These are phyloP conservation scores for Cactoblastis cactorum DNA, from an alignment of 2,888 invertebrate species.

Conservation along the genomic window DNA sequence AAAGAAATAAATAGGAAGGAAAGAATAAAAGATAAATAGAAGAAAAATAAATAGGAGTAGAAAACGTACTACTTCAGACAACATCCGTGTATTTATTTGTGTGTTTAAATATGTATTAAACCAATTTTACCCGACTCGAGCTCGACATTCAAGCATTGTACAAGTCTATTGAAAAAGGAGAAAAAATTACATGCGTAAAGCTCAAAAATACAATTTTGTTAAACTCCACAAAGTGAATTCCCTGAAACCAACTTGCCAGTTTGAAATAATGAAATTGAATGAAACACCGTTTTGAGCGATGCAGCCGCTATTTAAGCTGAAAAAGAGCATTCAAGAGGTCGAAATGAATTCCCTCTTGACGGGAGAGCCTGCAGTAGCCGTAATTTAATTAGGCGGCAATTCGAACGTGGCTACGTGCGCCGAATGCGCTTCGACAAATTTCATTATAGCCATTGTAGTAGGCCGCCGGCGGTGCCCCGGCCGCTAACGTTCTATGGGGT, in stretches of 20 bases:
- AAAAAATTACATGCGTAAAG: no score
- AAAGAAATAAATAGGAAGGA: no score
- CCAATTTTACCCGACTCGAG: no score
- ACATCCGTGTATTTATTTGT: neutral
- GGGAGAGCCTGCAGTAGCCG: slow-evolving; percentile 44
- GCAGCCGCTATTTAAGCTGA: slow-evolving; percentile 7
- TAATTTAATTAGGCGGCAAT: slow-evolving; percentile 72
- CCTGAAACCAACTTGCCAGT: neutral
- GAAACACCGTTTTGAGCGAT: slow-evolving; percentile 21
- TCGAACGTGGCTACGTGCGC: slow-evolving; percentile 60
- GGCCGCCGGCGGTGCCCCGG: slow-evolving; percentile 25
- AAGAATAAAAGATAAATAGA: no score
- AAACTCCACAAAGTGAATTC: neutral
- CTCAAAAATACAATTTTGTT: neutral
- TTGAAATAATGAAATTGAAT: slow-evolving; percentile 16
- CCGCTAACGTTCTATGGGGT: neutral
- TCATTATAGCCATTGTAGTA: slow-evolving; percentile 57
- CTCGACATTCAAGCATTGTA: no score
- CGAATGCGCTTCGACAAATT: slow-evolving; percentile 61
- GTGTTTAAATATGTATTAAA: no score
- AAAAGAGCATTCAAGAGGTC: slow-evolving; percentile 30
- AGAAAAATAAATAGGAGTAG: no score
- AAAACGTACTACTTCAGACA: no score
- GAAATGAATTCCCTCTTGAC: slow-evolving; percentile 43
- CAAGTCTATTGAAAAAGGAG: no score